A percentile compares a stretch with the other conserved stretches of the same genome.
Evolutionary conservation across 2,888 invertebrate genomes (phyloP).

Genomic region (Oxycera nigricornis): DNA sequence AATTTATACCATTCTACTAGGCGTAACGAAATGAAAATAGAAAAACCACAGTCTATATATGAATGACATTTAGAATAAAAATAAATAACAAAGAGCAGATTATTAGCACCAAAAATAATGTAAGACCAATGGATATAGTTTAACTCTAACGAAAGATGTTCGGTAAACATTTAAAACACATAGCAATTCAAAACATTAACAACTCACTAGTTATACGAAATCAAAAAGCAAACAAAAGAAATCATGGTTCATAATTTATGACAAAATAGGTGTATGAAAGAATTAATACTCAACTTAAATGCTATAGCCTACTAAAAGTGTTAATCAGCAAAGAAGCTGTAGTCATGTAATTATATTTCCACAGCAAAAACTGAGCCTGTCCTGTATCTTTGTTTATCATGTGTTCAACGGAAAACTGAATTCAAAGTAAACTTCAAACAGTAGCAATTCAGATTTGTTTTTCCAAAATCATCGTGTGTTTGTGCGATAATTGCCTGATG

Average conservation of each 20-base stretch:
- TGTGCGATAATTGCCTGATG: too few species aligned
- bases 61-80: constrained; percentile 5
- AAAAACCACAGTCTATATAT: not conserved
- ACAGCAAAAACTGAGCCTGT: too few species aligned
- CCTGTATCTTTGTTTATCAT: too few species aligned
- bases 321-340: too few species aligned
- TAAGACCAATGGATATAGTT: constrained; percentile 21
- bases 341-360: too few species aligned
- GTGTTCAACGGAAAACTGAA: too few species aligned
- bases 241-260: not conserved
- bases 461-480: not conserved
- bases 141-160: not conserved
- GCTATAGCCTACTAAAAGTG: not conserved
- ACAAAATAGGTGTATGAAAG: not conserved
- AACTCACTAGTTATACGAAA: constrained; percentile 10
- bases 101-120: constrained; percentile 13
- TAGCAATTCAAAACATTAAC: constrained; percentile 9
- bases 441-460: too few species aligned
- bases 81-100: not conserved
- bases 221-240: not conserved
- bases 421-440: too few species aligned
- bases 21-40: not conserved
- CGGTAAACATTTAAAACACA: constrained; percentile 2
- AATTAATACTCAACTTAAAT: not conserved
- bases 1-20: constrained; percentile 22